Conservation (phyloP, 2,113 vertebrate genomes). For the Pomatostomus ruficeps region DNA sequence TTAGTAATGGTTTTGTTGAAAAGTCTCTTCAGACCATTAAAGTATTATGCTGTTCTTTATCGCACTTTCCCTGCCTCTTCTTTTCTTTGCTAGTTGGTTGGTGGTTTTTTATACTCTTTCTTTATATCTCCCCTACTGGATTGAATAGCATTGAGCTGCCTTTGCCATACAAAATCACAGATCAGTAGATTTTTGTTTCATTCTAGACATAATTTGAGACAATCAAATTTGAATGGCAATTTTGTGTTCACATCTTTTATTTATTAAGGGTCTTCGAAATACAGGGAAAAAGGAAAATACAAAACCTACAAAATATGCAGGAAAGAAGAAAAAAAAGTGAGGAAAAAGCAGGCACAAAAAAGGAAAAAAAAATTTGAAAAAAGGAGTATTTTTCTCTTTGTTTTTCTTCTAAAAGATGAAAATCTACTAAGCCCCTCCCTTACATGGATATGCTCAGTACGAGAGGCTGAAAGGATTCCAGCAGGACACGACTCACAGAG, state of each 20-base stretch:
- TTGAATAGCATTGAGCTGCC: conserved; percentile 58
- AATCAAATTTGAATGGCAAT: conserved; percentile 72
- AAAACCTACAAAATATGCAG: neutral
- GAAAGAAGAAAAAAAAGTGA: neutral
- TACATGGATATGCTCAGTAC: neutral
- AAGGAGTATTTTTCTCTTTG: neutral
- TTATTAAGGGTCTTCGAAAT: conserved; percentile 66
- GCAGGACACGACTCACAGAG: neutral
- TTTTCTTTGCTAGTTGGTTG: neutral
- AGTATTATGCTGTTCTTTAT: conserved; percentile 62
- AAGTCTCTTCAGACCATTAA: conserved; percentile 27
- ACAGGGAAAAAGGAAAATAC: conserved; percentile 31
- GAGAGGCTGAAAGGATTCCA: neutral
- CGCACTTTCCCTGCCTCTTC: neutral
- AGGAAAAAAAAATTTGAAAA: neutral
- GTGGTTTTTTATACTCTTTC: conserved; percentile 7
- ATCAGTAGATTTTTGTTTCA: conserved; percentile 66
- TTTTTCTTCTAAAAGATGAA: neutral
- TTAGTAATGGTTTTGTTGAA: conserved; percentile 40
- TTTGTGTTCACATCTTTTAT: conserved; percentile 72
- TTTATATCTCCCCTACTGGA: conserved; percentile 48
- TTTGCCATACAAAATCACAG: conserved; percentile 60
- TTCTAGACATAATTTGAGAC: conserved; percentile 67
- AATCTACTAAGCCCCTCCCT: neutral
- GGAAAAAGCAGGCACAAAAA: neutral